These are phyloP conservation scores for Anolis carolinensis DNA, from an alignment of 2,113 vertebrate genomes.

Conservation along the genomic window DNA sequence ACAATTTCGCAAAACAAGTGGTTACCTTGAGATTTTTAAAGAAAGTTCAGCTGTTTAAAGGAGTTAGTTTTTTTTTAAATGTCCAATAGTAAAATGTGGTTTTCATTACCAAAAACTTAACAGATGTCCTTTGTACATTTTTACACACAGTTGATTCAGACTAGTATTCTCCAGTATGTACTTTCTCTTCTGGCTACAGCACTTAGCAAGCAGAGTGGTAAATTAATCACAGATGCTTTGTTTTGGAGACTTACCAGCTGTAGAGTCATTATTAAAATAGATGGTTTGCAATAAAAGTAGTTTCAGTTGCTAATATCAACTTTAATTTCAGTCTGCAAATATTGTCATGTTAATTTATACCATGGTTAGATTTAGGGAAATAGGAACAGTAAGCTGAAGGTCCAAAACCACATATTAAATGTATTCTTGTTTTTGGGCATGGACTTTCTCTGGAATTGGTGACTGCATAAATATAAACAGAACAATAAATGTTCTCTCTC, in stretches of 20 bases:
- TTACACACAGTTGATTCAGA: slow-evolving; percentile 35
- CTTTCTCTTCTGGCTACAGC: slow-evolving; percentile 27
- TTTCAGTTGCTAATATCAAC: slow-evolving; percentile 37
- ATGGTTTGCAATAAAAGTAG: slow-evolving; percentile 34
- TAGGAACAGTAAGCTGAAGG: slow-evolving; percentile 1
- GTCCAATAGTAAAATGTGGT: slow-evolving; percentile 23
- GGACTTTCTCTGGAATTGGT: not conserved
- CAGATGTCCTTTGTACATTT: slow-evolving; percentile 30
- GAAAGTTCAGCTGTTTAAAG: slow-evolving; percentile 28
- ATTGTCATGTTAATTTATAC: slow-evolving; percentile 22
- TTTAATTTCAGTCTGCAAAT: slow-evolving; percentile 33
- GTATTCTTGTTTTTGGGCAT: not conserved
- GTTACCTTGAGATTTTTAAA: slow-evolving; percentile 5
- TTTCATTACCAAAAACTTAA: slow-evolving; percentile 31
- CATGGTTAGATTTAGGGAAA: slow-evolving; percentile 17
- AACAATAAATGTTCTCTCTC: not conserved
- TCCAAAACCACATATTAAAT: slow-evolving; percentile 26
- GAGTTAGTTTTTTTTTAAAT: not conserved
- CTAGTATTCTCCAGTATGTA: slow-evolving; percentile 22
- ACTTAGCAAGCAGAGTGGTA: slow-evolving; percentile 26
- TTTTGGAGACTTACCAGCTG: slow-evolving; percentile 35
- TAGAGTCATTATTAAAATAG: slow-evolving; percentile 35
- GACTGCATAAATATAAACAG: not conserved
- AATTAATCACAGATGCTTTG: slow-evolving; percentile 38
- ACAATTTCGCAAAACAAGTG: not conserved